Conservation (phyloP, 2,113 vertebrate genomes). For the Stigmatopora nigra region DNA sequence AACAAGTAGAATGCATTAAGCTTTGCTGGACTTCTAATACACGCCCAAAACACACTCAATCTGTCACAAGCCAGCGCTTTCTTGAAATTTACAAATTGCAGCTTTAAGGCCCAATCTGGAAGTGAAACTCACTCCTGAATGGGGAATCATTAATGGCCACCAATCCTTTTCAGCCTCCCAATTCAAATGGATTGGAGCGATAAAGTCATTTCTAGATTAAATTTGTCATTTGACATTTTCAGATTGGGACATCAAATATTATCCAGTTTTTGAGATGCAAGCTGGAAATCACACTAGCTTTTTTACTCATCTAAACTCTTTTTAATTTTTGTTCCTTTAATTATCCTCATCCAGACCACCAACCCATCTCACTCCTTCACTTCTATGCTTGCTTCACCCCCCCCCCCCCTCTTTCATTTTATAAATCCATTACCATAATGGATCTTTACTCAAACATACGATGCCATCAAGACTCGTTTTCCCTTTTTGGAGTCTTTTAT, state of each 20-base stretch:
- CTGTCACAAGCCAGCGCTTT: slow-evolving; percentile 51
- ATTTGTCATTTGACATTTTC: slow-evolving; percentile 40
- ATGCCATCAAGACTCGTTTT: slow-evolving; percentile 67
- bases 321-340: slow-evolving; percentile 47
- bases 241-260: slow-evolving; percentile 56
- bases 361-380: slow-evolving; percentile 36
- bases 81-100: slow-evolving; percentile 67
- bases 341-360: slow-evolving; percentile 18
- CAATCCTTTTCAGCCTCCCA: no score
- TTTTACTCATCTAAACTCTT: slow-evolving; percentile 42
- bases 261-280: slow-evolving; percentile 44
- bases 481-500: slow-evolving; percentile 73
- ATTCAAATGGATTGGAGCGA: neutral
- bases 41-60: slow-evolving; percentile 51
- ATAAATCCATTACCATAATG: slow-evolving; percentile 29
- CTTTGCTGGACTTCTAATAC: slow-evolving; percentile 34
- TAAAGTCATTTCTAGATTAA: neutral
- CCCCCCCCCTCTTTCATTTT: slow-evolving; percentile 31
- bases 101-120: slow-evolving; percentile 70
- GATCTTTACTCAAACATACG: slow-evolving; percentile 43
- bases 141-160: slow-evolving; percentile 38
- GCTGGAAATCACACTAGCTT: slow-evolving; percentile 60
- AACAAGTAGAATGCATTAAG: slow-evolving; percentile 24
- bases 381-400: slow-evolving; percentile 26
- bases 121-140: slow-evolving; percentile 42